A percentile compares a stretch with the other conserved stretches of the same genome.
Conservation (phyloP, 2,797 vertebrate species). For the Choloepus didactylus region DNA sequence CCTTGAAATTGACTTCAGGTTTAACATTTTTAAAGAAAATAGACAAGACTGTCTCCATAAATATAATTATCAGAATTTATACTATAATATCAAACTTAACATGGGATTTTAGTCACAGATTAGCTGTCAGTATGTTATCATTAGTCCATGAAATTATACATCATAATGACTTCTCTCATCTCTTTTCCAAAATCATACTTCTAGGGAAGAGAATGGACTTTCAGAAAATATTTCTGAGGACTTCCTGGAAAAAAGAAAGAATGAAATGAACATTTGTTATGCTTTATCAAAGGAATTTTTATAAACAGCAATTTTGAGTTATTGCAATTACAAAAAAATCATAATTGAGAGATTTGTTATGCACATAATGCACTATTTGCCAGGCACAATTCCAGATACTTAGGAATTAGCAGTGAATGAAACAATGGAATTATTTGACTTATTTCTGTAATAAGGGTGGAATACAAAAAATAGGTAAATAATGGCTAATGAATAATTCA, state of each 20-base stretch:
- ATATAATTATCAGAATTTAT: not conserved
- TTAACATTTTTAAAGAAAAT: not conserved
- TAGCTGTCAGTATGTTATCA: not conserved
- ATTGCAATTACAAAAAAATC: not conserved
- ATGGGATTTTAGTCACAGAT: conserved; percentile 20
- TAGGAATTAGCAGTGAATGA: not conserved
- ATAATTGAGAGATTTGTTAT: not conserved
- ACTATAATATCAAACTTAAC: conserved; percentile 1
- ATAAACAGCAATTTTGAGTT: not conserved
- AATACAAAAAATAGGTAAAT: not conserved
- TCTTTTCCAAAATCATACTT: conserved; percentile 1
- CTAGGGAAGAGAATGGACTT: not conserved
- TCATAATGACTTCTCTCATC: not conserved
- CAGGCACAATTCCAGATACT: not conserved
- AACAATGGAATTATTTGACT: not conserved
- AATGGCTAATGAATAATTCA: not conserved
- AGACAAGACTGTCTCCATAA: not conserved
- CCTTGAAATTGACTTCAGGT: not conserved
- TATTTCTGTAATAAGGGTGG: not conserved
- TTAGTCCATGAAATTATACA: not conserved
- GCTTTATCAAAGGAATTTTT: not conserved
- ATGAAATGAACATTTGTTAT: not conserved
- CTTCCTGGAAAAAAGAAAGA: not conserved
- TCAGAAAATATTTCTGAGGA: not conserved
- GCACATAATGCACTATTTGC: not conserved